Evolutionary conservation across 2,113 vertebrate genomes (phyloP), one percentile per base, ranked within the genome.

Genomic region (Pseudolaguvia tuberculata): DNA sequence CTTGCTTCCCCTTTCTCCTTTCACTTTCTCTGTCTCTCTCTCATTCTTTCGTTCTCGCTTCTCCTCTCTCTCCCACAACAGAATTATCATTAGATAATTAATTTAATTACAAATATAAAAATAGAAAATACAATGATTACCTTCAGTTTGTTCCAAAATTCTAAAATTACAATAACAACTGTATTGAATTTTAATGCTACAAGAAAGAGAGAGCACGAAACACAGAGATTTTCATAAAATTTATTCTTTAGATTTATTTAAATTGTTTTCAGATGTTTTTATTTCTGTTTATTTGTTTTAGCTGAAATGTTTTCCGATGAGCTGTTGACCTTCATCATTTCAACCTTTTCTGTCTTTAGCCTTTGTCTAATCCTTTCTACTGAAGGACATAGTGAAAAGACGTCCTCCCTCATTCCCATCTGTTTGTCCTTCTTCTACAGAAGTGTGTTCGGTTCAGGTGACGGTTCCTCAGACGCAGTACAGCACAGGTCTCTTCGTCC

Each of bases 381-480:
- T 42, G 8, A 6, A 42, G 39, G 31, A 35, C 31, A 35, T 35
- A 35, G 3, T 35, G 31, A 35, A 3, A 35, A 45, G 5, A 4
- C 15, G 2, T 25, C 17, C 17, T 2, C 9, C 20, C 21, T 55
- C 14, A 62, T 25, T 65, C 20, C 65, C 51, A 45, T 73, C 31
- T 50, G 1, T 27, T 75, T 47, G 25, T 84, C 17, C 18, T 0
- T 72, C 2, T 77, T 23, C 11, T 35, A 18, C 63, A 73, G 88
- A 98, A 96, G 87, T 63, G 90, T 90, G 0, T 67, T 88, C 92
- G 0, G 83, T 96, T 56, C 88, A 94, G 85, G 96, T 99, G 83
- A 89, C 71, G 0, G 93, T 96, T 18, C 86, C 93, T 14, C 69
- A 94, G 81, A 47, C 50, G 0, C 77, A 94, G 71, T 88, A 88